These are phyloP conservation scores for Theonella swinhoei DNA, from an alignment of 37 sponge, comb jelly and placozoan genomes.

Conservation along the genomic window DNA sequence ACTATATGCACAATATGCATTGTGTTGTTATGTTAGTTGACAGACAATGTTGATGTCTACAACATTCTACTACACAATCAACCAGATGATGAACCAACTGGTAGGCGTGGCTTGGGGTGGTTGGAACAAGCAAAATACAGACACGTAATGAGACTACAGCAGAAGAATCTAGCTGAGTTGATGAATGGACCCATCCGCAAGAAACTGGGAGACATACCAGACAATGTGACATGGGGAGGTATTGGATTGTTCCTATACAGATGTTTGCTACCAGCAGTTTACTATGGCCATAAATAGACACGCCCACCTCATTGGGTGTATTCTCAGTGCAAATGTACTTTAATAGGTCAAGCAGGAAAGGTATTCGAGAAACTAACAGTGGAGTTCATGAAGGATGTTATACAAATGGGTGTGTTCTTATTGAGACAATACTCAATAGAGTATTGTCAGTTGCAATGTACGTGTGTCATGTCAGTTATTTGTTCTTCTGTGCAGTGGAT, in stretches of 20 bases:
- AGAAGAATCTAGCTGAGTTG: slow-evolving; percentile 41
- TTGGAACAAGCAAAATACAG: not conserved
- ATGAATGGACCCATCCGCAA: slow-evolving; percentile 83
- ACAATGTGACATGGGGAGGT: slow-evolving; percentile 77
- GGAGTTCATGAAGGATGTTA: slow-evolving; percentile 84
- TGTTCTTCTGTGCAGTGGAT: slow-evolving; percentile 48
- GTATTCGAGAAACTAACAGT: slow-evolving; percentile 58
- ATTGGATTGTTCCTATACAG: too few relatives aligned
- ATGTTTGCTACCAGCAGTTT: too few relatives aligned
- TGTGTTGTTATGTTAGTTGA: too few relatives aligned
- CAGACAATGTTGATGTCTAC: slow-evolving; percentile 72
- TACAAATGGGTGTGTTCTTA: too few relatives aligned
- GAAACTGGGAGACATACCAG: slow-evolving; percentile 65
- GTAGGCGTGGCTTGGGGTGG: not conserved
- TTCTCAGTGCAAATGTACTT: too few relatives aligned
- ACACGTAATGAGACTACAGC: slow-evolving; percentile 7
- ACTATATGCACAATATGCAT: too few relatives aligned
- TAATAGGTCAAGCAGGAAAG: slow-evolving; percentile 63
- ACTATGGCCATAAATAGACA: too few relatives aligned
- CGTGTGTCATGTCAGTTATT: too few relatives aligned
- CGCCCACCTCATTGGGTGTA: too few relatives aligned
- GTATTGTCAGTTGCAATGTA: too few relatives aligned
- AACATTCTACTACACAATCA: slow-evolving; percentile 66
- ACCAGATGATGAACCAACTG: slow-evolving; percentile 2
- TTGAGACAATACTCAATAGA: too few relatives aligned